Evolutionary conservation across 2,797 vertebrate genomes (phyloP), one percentile per base, ranked within the genome.

Genomic region (Gymnocypris eckloni): DNA sequence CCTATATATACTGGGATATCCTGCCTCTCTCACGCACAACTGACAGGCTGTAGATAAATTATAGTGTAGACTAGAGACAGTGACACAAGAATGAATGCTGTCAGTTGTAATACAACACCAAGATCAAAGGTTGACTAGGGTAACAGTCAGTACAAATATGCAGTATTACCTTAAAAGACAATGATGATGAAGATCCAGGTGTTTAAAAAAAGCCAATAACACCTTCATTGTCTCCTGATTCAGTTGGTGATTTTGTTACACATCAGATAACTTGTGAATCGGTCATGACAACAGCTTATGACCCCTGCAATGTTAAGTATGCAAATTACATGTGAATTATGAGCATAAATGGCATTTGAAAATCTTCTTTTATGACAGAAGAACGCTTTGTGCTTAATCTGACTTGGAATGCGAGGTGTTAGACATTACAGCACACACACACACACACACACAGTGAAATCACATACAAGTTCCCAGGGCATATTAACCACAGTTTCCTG

Each of bases 401-500:
- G 91, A 91, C 83, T 87, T 93, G 95, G 94, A 96, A 96, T 96
- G 94, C 91, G 91, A 94, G 93, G 87, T 85, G 84, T 90, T 87
- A 87, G 72, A 85, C 72, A 71, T 83, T 52, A 87, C 92, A 91
- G 89, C 87, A 90, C 91, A 89, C 91, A 91, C 94, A 94, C 93
- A 95, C 92, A 64, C 50, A 75, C 94, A 94, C 92, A 95, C 92
- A 92, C 92, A 93, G 91, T 87, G 91, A 89, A 90, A 88, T 90
- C 92, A 90, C 92, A 90, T 89, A 89, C 87, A 91, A 92, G 93
- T 95, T 94, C 93, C 94, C 93, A 92, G 94, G 94, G 94, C 45
- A 93, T 94, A 95, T 95, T 95, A 95, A 94, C 93, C 91, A 93
- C 91, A 91, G 92, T 92, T 93, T 96, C 92, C 93, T 95, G 93